Evolutionary conservation across 1,140 invertebrate genomes (phyloP).

Genomic region (Nomia melanderi): DNA sequence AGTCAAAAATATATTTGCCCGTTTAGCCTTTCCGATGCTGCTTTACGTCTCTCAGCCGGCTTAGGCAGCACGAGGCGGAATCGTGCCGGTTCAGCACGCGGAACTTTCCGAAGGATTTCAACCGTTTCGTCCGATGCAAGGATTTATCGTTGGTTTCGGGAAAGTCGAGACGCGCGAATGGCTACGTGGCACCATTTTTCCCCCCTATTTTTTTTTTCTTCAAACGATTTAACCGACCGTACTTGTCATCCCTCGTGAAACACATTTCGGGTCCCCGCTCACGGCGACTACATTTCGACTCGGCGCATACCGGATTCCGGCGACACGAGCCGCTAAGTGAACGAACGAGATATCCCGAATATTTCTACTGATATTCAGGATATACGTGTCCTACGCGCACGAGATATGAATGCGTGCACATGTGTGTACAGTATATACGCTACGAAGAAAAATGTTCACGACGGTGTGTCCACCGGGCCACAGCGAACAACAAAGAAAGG

Average conservation of each 20-base stretch:
- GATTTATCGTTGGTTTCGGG: neutral
- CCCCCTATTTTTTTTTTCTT: too few relatives aligned
- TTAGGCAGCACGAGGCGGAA: slow-evolving; percentile 35
- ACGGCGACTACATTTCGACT: neutral
- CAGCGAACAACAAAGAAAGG: neutral
- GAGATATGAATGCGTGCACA: neutral
- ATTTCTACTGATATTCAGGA: neutral
- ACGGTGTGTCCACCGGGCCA: neutral
- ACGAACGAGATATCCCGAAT: neutral
- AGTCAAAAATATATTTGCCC: slow-evolving; percentile 15
- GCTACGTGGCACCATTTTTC: slow-evolving; percentile 43
- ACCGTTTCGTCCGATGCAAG: neutral
- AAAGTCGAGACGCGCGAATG: slow-evolving; percentile 6
- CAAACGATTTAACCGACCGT: slow-evolving; percentile 18
- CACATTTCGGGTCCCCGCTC: neutral
- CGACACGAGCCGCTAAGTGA: neutral
- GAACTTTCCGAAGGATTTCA: slow-evolving; percentile 16
- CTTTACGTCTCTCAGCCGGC: slow-evolving; percentile 26
- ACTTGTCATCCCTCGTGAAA: neutral
- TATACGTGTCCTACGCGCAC: neutral
- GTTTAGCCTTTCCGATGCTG: slow-evolving; percentile 9
- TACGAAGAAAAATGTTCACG: slow-evolving; percentile 7
- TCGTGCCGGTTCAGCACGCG: slow-evolving; percentile 29
- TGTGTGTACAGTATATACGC: neutral
- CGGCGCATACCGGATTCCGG: neutral